Evolutionary conservation across 2,888 invertebrate species (phyloP), one percentile per base, ranked within the genome.

Genomic region (Agrotis clavis): DNA sequence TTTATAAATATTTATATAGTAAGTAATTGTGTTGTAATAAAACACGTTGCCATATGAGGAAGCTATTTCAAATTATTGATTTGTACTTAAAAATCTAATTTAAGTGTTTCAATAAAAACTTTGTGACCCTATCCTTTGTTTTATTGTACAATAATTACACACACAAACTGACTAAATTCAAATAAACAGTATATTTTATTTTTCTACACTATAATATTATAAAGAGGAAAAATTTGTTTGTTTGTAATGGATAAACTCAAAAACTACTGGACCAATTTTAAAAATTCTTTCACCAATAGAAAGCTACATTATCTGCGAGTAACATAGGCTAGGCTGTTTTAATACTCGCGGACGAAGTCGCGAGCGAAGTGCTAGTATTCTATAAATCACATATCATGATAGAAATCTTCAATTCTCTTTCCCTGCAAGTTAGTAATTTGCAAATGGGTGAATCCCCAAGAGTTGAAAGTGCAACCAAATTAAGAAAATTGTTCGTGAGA

Each of bases 61-160:
- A 83, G 89, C 87, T 90, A 90, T 84, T 82, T 85, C 60, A 77
- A 74, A 81, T 77, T 64, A 84, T 77, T 78, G 71, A 84, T 84
- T 86, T 94, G 95, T 95, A 95, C 95, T 95, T 95, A 95, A 94
- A 91, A 90, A 77, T 86, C 91, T 92, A 94, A 94, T 92, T 93
- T 94, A 94, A 92, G 93, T 92, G 93, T 92, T 93, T 92, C 88
- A 92, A 93, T 92, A 93, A 92, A 93, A 90, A 86, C 78, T 78
- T 77, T 86, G 86, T 87, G 89, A 82, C 72, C 78, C 69, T 75
- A 64, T 53, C 45, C 65, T 68, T 79, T 71, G 63, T 60, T 73
- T 83, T 63, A 64, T 51, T 75, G 73, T 74, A 7, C 0, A 59
- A 21, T 1, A 25, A 21, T 25, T 45, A 5, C 19, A 21, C 6